Base-by-base conservation (phyloP, 1,140 invertebrate species). In the Brachionus manjavacas region DNA sequence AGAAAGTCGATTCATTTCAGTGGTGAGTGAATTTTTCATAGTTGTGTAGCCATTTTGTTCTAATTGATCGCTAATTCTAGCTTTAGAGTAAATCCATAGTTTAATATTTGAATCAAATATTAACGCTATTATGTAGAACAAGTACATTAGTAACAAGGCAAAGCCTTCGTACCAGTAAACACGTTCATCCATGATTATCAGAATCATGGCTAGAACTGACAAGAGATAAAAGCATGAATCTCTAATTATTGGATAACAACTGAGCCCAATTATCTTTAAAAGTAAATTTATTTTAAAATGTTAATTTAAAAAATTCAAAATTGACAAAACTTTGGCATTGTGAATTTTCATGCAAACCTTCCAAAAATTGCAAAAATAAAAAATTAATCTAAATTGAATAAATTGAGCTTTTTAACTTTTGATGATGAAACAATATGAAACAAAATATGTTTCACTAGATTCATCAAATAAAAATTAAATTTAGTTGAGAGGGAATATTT, bases 221-320 rank as follows among this genome's bases (percentile, higher is more conserved):
- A 83, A 46, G 1, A 60, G 20, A 68, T 83, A 83, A 20, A 68
- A 83, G n/a, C 66, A 68, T 14, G 60, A 83, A 35, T 83, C 80
- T 28, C 80, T 35, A 14, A 46, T n/a, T 41, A 83, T 20, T 46
- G 80, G 80, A 60, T 60, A 83, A 64, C 80, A 83, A 8, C 52
- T 83, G 11, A 83, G 9, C n/a, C 64, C 31, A 28, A 83, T 68
- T 14, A 89, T 88, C 78, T 91, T 80, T 16, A 95, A 91, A 84
- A 8, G 64, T 9, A 49, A 85, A 68, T 28, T 28, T 1, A 28
- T 2, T 2, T 28, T 28, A n/a, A n/a, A n/a, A n/a, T 28, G 1
- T 28, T 28, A 3, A 28, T 28, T 28, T 28, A 28, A 28, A 28
- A 28, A 28, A 28, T 28, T 28, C 3, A 2, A 28, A 28, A 28